Evolutionary conservation across 1,140 invertebrate species (phyloP).

Genomic region (Heliconius congener): DNA sequence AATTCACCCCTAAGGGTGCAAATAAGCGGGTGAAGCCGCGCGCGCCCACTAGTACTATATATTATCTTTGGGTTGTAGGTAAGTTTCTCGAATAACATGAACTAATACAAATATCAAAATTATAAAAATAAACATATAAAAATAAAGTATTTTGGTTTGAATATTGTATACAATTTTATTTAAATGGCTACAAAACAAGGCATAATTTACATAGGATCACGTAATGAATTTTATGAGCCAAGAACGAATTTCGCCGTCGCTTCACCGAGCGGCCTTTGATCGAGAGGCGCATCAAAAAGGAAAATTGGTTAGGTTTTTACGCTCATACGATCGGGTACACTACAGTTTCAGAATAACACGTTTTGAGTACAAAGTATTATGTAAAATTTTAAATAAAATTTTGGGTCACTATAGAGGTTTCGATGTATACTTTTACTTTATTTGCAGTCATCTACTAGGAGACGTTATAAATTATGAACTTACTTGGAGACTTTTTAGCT

Average conservation of each 20-base stretch:
- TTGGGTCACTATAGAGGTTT: background rate
- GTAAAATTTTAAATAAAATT: constrained; percentile 2
- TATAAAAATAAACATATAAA: background rate
- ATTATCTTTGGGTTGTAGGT: too few relatives aligned
- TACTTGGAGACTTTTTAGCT: too few relatives aligned
- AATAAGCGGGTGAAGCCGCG: too few relatives aligned
- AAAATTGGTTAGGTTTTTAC: constrained; percentile 64
- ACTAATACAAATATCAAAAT: background rate
- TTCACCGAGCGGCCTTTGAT: constrained; percentile 60
- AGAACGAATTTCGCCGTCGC: constrained; percentile 43
- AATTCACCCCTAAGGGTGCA: too few relatives aligned
- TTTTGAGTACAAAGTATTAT: background rate
- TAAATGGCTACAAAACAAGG: constrained; percentile 2
- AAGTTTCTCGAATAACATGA: too few relatives aligned
- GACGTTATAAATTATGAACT: too few relatives aligned
- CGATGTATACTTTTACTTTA: background rate
- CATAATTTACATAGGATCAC: constrained; percentile 6
- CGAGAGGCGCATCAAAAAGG: constrained; percentile 62
- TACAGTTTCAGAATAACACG: constrained; percentile 13
- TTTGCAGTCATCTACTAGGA: background rate
- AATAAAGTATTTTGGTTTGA: background rate
- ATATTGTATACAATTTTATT: background rate
- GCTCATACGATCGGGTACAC: constrained; percentile 30
- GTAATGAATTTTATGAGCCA: constrained; percentile 54
- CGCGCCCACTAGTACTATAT: background rate